phyloP scores from a whole-genome alignment of 1,140 invertebrate species.

The Phenacoccus solenopsis region DNA sequence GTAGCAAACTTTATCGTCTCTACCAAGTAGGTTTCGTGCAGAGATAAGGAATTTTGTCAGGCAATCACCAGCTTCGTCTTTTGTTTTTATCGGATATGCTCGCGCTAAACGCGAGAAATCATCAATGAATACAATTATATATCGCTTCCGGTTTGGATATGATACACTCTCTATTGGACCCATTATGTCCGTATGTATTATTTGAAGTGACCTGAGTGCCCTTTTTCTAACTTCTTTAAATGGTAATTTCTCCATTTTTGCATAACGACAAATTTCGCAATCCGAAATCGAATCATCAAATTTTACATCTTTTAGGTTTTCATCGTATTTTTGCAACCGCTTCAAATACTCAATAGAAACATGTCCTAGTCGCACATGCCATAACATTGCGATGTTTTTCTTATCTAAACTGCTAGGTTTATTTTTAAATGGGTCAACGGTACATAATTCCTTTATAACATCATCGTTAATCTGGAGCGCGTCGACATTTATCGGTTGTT shows the following conservation, averaged over 20 bases:
- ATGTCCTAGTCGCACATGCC: background rate
- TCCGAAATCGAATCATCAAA: background rate
- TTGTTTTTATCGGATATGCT: background rate
- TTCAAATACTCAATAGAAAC: background rate
- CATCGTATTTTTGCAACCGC: background rate
- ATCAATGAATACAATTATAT: background rate
- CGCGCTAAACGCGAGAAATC: background rate
- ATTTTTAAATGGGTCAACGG: too few relatives aligned
- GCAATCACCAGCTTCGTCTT: background rate
- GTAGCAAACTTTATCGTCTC: background rate
- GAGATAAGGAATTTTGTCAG: background rate
- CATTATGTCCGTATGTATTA: background rate
- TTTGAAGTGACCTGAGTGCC: background rate
- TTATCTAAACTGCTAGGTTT: too few relatives aligned
- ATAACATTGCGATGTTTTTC: background rate
- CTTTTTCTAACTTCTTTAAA: background rate
- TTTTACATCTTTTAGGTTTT: background rate
- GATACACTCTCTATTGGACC: background rate
- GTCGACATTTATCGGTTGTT: too few relatives aligned
- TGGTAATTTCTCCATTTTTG: background rate
- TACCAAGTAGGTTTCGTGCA: background rate
- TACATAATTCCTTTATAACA: too few relatives aligned
- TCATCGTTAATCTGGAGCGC: too few relatives aligned
- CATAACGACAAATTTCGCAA: background rate
- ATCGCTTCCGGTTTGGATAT: background rate